Conservation (phyloP, 2,888 invertebrate genomes). For the Eristalinus sepulchralis region DNA sequence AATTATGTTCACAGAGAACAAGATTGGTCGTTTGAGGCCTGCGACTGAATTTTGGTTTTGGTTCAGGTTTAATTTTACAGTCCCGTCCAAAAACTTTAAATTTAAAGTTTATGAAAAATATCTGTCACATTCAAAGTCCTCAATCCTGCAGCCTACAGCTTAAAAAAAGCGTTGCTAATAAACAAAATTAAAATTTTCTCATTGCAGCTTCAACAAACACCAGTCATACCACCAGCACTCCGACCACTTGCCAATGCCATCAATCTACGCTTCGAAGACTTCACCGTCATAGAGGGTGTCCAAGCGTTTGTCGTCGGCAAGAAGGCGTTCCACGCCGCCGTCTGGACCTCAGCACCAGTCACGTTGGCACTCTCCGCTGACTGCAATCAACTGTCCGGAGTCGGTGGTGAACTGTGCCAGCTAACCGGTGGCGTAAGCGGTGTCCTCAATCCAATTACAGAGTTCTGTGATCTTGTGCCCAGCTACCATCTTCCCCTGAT, state of each 20-base stretch:
- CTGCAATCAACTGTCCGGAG: conserved; percentile 82
- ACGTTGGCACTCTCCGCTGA: conserved; percentile 86
- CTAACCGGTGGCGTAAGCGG: conserved; percentile 86
- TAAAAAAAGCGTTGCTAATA: too few relatives aligned
- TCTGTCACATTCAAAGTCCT: too few relatives aligned
- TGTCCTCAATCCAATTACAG: conserved; percentile 88
- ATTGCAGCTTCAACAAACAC: conserved; percentile 86
- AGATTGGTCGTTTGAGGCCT: too few relatives aligned
- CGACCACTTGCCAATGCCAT: conserved; percentile 87
- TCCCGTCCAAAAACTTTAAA: too few relatives aligned
- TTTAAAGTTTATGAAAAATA: too few relatives aligned
- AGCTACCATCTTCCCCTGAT: conserved; percentile 84
- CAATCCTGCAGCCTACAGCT: too few relatives aligned
- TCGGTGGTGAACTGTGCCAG: conserved; percentile 82
- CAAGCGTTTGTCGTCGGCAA: conserved; percentile 85
- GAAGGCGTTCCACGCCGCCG: conserved; percentile 88
- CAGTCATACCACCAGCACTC: conserved; percentile 85
- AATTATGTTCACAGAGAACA: too few relatives aligned
- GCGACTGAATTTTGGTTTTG: too few relatives aligned
- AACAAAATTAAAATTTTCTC: too few relatives aligned
- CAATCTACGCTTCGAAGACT: conserved; percentile 89
- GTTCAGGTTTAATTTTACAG: too few relatives aligned
- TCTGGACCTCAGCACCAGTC: conserved; percentile 87
- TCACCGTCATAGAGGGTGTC: conserved; percentile 83
- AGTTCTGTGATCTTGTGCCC: conserved; percentile 90